A percentile compares a stretch with the other conserved stretches of the same genome.
These are phyloP conservation scores for Syndactyla subalaris DNA, from an alignment of 2,797 vertebrate genomes.

Conservation along the genomic window DNA sequence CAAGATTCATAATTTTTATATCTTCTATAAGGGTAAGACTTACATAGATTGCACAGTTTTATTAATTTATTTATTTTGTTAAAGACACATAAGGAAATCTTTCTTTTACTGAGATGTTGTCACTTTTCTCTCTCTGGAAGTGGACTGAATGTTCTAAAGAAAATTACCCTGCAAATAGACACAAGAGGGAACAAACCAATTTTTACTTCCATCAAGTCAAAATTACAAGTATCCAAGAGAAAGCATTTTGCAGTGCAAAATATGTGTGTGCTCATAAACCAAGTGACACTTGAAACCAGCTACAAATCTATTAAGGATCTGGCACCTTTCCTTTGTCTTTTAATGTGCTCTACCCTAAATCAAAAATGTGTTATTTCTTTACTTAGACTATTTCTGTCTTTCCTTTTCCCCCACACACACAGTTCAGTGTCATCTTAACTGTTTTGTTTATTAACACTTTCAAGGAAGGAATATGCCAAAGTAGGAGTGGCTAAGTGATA, in stretches of 20 bases:
- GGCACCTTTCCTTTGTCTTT: not conserved
- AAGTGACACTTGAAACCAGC: not conserved
- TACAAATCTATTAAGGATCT: not conserved
- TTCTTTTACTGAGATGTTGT: not conserved
- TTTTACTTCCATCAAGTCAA: not conserved
- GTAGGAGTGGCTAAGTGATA: not conserved
- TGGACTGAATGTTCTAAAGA: not conserved
- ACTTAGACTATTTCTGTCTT: not conserved
- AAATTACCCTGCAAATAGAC: not conserved
- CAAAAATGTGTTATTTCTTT: not conserved
- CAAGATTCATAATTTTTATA: not conserved
- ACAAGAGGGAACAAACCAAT: not conserved
- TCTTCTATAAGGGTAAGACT: not conserved
- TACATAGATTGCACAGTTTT: not conserved
- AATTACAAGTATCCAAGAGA: not conserved
- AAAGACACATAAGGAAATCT: not conserved
- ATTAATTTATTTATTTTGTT: not conserved
- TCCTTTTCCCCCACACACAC: not conserved
- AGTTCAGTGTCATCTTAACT: not conserved
- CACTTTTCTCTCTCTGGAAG: not conserved
- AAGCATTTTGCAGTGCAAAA: not conserved
- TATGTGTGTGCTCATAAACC: not conserved
- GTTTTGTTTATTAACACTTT: slow-evolving; percentile 9
- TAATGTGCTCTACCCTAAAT: not conserved
- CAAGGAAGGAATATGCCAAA: not conserved